Base-by-base conservation (phyloP, 2,113 vertebrate genomes). In the Forbesichthys papilliferus region DNA sequence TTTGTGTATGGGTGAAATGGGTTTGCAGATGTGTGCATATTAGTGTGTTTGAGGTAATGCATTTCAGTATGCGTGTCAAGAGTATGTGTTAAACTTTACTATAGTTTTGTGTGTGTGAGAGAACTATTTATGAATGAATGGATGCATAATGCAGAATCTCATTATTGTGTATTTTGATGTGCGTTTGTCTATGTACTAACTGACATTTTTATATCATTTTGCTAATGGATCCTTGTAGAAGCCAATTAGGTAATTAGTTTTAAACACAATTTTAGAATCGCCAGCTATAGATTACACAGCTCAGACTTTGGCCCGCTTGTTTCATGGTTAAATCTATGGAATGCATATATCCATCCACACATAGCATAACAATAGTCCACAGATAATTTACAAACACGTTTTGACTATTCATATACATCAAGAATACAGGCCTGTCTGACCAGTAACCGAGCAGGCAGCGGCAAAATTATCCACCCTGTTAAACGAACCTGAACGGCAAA, bases 121-220 rank as follows among this genome's bases (percentile, higher is more conserved):
- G 27, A 52, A 49, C 42, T 48, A n/a, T 12, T 11, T 2, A 48
- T 20, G 54, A 13, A 58, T 58, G 48, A 58, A 33, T 60, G 46
- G 68, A 48, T 9, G 11, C 20, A 18, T 66, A 13, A 49, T 14
- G 12, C 11, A 55, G 42, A 11, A 16, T 57, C 13, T 16, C 9
- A 42, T 6, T 16, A 42, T 6, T 16, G 0, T 48, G 18, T 58
- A 34, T 11, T 9, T 34, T 59, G 1, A 6, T 52, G 49, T 52
- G 11, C 11, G 47, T 47, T 48, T 69, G 48, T 68, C 52, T 46
- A 59, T 51, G 34, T 55, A 18, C 18, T 54, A 54, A 54, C 53
- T 34, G 20, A 58, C 11, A 34, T 58, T 58, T 9, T 58, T 9
- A 58, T 12, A 14, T 60, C 9, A 34, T 8, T 36, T 60, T 60